These are phyloP conservation scores for Notocelia uddmanniana DNA, from an alignment of 2,888 invertebrate species.

Conservation along the genomic window DNA sequence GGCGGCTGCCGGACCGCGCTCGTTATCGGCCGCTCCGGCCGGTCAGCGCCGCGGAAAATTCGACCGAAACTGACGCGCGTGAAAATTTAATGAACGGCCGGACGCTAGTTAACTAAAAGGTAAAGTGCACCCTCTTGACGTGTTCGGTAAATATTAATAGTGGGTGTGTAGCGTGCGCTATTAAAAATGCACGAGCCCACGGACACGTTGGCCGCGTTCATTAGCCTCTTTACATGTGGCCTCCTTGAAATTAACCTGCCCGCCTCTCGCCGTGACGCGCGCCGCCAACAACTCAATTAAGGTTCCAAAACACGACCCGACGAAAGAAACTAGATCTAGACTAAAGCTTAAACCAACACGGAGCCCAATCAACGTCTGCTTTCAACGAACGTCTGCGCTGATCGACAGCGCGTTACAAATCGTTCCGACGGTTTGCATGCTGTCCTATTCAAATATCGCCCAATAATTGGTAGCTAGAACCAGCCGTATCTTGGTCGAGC, in stretches of 20 bases:
- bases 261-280: constrained; percentile 49
- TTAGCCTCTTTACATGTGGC: constrained; percentile 73
- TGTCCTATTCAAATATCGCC: constrained; percentile 45
- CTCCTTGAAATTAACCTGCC: constrained; percentile 61
- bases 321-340: constrained; percentile 37
- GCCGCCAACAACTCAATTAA: constrained; percentile 53
- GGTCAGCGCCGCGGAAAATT: constrained; percentile 85
- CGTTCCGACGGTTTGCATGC: constrained; percentile 35
- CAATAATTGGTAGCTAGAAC: constrained; percentile 42
- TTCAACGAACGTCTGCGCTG: constrained; percentile 36
- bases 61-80: constrained; percentile 86
- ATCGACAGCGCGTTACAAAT: constrained; percentile 43
- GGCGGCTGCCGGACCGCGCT: constrained; percentile 72
- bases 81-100: constrained; percentile 86
- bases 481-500: constrained; percentile 32
- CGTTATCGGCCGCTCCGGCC: constrained; percentile 70
- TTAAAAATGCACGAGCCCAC: constrained; percentile 85
- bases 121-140: constrained; percentile 86
- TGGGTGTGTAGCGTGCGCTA: constrained; percentile 83
- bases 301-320: constrained; percentile 22
- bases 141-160: constrained; percentile 86
- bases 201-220: constrained; percentile 76
- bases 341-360: constrained; percentile 36
- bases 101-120: constrained; percentile 86
- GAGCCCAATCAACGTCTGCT: constrained; percentile 43